Conservation (phyloP, 1,140 invertebrate species). For the Drosophila orosa region DNA sequence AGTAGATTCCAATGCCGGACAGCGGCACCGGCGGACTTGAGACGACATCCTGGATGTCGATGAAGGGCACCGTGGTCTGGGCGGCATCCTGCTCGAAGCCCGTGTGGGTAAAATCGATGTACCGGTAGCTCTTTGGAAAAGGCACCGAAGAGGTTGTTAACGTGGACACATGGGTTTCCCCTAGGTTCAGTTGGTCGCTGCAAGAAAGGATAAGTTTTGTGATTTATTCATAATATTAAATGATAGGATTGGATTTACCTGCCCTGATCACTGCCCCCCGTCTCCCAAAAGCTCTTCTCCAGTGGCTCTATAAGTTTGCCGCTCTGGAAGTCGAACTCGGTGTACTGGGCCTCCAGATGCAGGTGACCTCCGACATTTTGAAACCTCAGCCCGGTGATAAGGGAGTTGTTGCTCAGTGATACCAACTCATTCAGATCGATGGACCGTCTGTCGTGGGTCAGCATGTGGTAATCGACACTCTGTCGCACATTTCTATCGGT, state of each 20-base stretch:
- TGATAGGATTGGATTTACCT: not conserved
- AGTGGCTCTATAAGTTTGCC: too few relatives aligned
- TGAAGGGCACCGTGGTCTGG: constrained; percentile 93
- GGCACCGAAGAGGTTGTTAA: constrained; percentile 84
- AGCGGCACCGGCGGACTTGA: constrained; percentile 86
- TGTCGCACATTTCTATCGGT: too few relatives aligned
- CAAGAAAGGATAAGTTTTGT: constrained; percentile 48
- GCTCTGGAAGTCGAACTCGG: too few relatives aligned
- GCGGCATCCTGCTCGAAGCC: constrained; percentile 91
- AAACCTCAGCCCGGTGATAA: too few relatives aligned
- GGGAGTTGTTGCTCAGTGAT: too few relatives aligned
- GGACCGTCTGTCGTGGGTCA: too few relatives aligned
- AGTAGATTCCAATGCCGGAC: constrained; percentile 90
- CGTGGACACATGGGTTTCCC: constrained; percentile 89
- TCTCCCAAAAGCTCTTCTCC: constrained; percentile 88
- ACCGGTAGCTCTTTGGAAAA: constrained; percentile 90
- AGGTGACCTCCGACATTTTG: too few relatives aligned
- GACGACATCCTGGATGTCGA: constrained; percentile 90
- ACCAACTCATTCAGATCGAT: too few relatives aligned
- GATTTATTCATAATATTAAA: not conserved
- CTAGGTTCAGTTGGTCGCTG: constrained; percentile 86
- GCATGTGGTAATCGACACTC: too few relatives aligned
- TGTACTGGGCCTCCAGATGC: too few relatives aligned
- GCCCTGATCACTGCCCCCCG: constrained; percentile 89
- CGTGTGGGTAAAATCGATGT: constrained; percentile 90